These are phyloP conservation scores for Thaumatotibia leucotreta DNA, from an alignment of 1,140 invertebrate species.

Conservation along the genomic window DNA sequence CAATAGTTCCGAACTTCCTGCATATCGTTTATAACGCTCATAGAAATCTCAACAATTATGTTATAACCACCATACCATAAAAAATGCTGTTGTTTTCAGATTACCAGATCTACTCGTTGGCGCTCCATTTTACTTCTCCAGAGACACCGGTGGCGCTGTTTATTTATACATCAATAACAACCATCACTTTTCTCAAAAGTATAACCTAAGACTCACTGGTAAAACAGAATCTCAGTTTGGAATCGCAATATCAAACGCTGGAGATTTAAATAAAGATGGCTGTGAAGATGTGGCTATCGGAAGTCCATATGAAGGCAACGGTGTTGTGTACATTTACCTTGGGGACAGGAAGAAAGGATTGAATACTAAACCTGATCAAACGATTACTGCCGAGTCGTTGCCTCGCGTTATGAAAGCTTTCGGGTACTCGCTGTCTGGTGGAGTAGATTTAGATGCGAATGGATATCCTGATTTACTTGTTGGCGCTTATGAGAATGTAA, in stretches of 20 bases:
- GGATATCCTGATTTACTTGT: conserved; percentile 94
- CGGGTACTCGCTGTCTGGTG: conserved; percentile 93
- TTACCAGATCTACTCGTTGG: conserved; percentile 91
- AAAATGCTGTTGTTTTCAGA: conserved; percentile 69
- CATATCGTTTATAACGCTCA: no score
- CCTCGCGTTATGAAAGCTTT: conserved; percentile 82
- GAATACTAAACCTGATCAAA: conserved; percentile 84
- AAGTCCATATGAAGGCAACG: conserved; percentile 92
- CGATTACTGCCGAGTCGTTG: conserved; percentile 67
- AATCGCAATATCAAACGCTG: conserved; percentile 88
- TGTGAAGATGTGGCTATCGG: conserved; percentile 94
- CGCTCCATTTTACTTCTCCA: conserved; percentile 93
- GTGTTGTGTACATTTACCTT: conserved; percentile 92
- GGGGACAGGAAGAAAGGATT: conserved; percentile 85
- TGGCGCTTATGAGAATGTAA: conserved; percentile 88
- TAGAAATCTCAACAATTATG: no score
- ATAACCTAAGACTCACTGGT: conserved; percentile 82
- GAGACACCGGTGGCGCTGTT: conserved; percentile 90
- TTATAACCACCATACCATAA: background rate
- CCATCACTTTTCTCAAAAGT: conserved; percentile 63
- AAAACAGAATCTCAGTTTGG: conserved; percentile 90
- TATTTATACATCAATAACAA: conserved; percentile 89
- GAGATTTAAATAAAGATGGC: conserved; percentile 94
- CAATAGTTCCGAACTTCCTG: no score
- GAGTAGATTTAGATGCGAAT: conserved; percentile 93